Percentiles rank a stretch among this genome's conserved stretches.
These are phyloP conservation scores for Platalea minor DNA, from an alignment of 2,797 vertebrate species.

Conservation along the genomic window DNA sequence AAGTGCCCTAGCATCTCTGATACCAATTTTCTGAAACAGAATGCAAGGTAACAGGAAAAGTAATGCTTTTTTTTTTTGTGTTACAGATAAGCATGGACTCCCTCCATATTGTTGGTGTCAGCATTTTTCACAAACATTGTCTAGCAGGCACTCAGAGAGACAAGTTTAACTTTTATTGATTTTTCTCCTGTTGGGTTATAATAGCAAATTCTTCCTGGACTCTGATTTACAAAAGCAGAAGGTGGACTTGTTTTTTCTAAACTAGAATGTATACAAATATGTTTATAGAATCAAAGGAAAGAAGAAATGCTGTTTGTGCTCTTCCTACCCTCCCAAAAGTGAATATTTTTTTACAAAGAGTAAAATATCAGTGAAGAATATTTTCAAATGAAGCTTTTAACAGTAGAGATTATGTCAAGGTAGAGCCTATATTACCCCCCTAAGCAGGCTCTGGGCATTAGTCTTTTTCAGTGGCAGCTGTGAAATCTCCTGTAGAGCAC, in stretches of 20 bases:
- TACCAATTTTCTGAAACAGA: constrained; percentile 34
- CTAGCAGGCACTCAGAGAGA: background rate
- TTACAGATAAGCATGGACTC: constrained; percentile 8
- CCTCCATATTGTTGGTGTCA: background rate
- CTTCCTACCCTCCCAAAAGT: background rate
- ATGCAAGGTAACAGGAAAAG: constrained; percentile 12
- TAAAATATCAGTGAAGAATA: background rate
- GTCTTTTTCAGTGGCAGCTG: background rate
- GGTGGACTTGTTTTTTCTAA: background rate
- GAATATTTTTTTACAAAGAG: background rate
- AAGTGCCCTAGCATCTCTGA: background rate
- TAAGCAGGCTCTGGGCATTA: background rate
- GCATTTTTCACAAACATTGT: constrained; percentile 49
- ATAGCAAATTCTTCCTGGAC: constrained; percentile 3
- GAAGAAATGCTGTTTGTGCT: background rate
- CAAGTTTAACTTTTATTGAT: constrained; percentile 34
- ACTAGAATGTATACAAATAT: background rate
- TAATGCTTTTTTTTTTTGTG: background rate
- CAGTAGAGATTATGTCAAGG: background rate
- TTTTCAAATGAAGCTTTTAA: background rate
- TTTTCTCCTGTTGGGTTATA: constrained; percentile 2
- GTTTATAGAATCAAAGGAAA: background rate
- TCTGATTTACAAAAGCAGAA: constrained; percentile 35
- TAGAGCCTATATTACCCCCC: background rate
- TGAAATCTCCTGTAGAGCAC: background rate